Evolutionary conservation across 2,888 invertebrate genomes (phyloP), one percentile per base, ranked within the genome.

Genomic region (Toxonevra muliebris): DNA sequence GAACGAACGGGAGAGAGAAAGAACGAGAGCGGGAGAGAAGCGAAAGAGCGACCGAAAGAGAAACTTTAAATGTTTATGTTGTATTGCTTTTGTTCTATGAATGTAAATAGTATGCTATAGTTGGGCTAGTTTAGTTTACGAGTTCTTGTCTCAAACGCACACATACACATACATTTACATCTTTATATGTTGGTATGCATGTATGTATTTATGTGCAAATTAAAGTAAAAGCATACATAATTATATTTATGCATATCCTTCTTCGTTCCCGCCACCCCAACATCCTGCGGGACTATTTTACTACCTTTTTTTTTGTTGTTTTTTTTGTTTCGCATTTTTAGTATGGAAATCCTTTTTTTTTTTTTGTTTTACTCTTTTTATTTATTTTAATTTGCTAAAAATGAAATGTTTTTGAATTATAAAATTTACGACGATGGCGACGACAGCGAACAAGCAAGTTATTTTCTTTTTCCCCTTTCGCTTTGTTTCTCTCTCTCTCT

Each of bases 311-410:
- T 10, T 40, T n/a, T n/a, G n/a, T n/a, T n/a, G n/a, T n/a, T n/a
- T n/a, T n/a, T n/a, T n/a, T n/a, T 11, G 1, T 42, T 4, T 17
- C 42, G 19, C 42, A 8, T 42, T n/a, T 20, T 15, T 42, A 43
- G 11, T 10, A 13, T 48, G 13, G 11, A 48, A 48, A 48, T 48
- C n/a, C 48, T 48, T 48, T 48, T 7, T n/a, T 48, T 48, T 48
- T 48, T 48, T 48, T 8, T 10, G 9, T 48, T 13, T 48, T 48
- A 43, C 19, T 45, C 17, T 63, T 43, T 45, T 45, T 11, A n/a
- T 30, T 20, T 50, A 3, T 59, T 61, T 66, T 57, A 61, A 66
- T 66, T 55, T 66, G 66, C 53, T 57, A 57, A 61, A 50, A 60
- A 30, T 30, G 30, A 30, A 54, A 60, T 45, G 60, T 54, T 66